Evolutionary conservation across 2,797 vertebrate genomes (phyloP).

Genomic region (Rhinoraja longicauda): DNA sequence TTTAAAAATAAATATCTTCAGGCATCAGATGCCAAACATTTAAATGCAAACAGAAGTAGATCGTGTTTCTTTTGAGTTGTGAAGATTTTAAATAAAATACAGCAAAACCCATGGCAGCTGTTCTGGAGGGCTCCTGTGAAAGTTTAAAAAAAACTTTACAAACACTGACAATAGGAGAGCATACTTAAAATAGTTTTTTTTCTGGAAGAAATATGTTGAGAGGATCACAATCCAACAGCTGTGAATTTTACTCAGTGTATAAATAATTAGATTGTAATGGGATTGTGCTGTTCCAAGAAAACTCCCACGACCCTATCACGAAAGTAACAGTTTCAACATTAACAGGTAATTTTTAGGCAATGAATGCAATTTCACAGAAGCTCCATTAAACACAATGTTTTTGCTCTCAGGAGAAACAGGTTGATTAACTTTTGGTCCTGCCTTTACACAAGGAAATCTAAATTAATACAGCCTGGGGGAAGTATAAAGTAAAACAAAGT

Average conservation of each 20-base stretch:
- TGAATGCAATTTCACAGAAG: neutral
- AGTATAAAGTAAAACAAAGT: neutral
- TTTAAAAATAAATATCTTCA: neutral
- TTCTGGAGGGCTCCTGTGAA: conserved; percentile 1
- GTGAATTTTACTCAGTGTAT: neutral
- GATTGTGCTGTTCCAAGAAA: neutral
- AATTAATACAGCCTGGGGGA: neutral
- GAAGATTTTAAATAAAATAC: conserved; percentile 13
- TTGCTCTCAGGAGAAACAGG: neutral
- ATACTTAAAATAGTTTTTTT: neutral
- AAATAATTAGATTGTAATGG: neutral
- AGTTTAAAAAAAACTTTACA: neutral
- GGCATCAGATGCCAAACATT: neutral
- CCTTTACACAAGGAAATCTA: neutral
- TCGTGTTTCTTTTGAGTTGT: neutral
- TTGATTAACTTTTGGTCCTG: neutral
- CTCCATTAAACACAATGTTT: neutral
- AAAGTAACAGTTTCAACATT: neutral
- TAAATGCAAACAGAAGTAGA: neutral
- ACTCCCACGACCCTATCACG: no score
- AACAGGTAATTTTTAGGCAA: neutral
- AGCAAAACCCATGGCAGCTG: conserved; percentile 1
- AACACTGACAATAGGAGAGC: neutral
- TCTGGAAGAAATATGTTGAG: neutral
- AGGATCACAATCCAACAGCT: neutral